Conservation (phyloP, 2,113 vertebrate genomes). For the Nycticebus coucang region DNA sequence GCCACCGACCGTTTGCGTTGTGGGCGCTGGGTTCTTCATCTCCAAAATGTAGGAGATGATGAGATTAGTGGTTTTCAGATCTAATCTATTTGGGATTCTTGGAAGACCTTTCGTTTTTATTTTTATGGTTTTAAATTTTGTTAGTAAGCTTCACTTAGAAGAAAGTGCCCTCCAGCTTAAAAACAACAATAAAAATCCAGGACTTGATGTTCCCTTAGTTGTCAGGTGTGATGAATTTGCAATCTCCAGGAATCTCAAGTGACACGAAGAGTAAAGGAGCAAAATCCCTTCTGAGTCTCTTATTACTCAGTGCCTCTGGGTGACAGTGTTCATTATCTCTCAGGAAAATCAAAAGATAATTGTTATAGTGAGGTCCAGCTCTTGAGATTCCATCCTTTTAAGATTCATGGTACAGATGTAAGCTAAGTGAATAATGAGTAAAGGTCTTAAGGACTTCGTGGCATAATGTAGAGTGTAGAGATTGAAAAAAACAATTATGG, state of each 20-base stretch:
- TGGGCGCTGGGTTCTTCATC: not conserved
- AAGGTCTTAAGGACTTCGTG: not conserved
- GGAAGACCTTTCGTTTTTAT: not conserved
- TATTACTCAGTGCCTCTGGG: not conserved
- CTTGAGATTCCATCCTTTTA: not conserved
- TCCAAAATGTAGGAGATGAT: rapidly evolving
- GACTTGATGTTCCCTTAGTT: not conserved
- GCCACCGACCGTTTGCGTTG: not conserved
- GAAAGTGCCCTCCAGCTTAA: not conserved
- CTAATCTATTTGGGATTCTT: not conserved
- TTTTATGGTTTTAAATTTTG: not conserved
- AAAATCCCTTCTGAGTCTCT: not conserved
- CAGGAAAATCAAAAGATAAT: not conserved
- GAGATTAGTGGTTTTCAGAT: not conserved
- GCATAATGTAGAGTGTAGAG: not conserved
- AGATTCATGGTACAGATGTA: not conserved
- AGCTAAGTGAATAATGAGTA: not conserved
- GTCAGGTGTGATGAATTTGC: not conserved
- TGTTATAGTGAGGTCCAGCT: not conserved
- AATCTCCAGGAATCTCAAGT: not conserved
- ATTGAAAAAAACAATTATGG: not conserved
- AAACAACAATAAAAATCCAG: not conserved
- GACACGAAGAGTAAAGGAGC: not conserved
- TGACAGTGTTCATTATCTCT: not conserved
- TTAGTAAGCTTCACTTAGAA: not conserved